Conservation (phyloP, 2,113 vertebrate genomes). For the Craseonycteris thonglongyai region DNA sequence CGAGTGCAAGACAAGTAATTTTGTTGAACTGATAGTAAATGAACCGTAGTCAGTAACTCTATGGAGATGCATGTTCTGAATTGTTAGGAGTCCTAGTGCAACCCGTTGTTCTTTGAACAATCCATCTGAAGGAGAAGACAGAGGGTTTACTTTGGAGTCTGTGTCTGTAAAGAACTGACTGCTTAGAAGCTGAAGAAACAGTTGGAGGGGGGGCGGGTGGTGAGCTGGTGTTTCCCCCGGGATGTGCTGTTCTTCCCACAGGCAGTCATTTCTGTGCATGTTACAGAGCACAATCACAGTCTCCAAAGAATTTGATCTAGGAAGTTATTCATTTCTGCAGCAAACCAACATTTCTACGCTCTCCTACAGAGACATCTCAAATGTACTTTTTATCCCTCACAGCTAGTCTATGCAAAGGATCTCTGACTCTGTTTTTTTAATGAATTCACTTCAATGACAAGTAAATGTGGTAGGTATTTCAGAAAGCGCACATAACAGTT, state of each 20-base stretch:
- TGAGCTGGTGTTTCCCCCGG: not conserved
- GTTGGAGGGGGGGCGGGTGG: too few species aligned
- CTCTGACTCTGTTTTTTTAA: conserved; percentile 24
- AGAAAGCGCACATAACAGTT: not conserved
- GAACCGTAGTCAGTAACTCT: not conserved
- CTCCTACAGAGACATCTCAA: not conserved
- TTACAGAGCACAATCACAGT: not conserved
- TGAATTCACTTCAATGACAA: conserved; percentile 53
- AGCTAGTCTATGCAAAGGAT: conserved; percentile 32
- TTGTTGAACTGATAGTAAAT: not conserved
- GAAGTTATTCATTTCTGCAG: not conserved
- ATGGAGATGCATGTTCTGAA: not conserved
- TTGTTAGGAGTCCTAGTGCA: not conserved
- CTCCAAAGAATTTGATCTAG: not conserved
- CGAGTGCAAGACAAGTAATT: conserved; percentile 6
- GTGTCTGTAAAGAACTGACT: not conserved
- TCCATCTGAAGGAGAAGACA: not conserved
- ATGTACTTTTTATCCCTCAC: conserved; percentile 29
- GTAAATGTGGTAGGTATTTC: conserved; percentile 23
- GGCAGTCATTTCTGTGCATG: not conserved
- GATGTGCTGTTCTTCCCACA: not conserved
- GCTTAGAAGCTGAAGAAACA: not conserved
- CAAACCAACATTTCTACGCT: not conserved
- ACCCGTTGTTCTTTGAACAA: not conserved
- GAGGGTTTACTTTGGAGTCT: not conserved